Conservation (phyloP, 1,140 invertebrate species). For the Drosophila punjabiensis region DNA sequence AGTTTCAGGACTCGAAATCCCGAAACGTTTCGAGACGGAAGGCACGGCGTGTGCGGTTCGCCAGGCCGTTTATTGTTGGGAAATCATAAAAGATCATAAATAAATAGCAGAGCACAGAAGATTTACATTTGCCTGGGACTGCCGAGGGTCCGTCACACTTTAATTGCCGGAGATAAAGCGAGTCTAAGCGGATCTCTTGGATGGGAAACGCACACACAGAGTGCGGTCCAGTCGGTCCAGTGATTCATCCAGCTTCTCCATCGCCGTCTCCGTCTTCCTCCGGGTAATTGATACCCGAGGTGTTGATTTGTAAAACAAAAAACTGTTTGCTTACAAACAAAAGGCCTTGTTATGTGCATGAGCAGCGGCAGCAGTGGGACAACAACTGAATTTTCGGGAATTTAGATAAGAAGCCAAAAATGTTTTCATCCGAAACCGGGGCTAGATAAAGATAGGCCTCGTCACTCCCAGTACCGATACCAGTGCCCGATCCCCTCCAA, state of each 20-base stretch:
- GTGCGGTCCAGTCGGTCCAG: slow-evolving; percentile 16
- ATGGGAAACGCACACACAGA: slow-evolving; percentile 66
- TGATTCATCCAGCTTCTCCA: slow-evolving; percentile 51
- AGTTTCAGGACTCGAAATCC: slow-evolving; percentile 12
- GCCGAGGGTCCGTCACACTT: slow-evolving; percentile 72
- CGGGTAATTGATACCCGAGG: slow-evolving; percentile 79
- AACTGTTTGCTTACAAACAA: slow-evolving; percentile 80
- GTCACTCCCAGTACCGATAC: slow-evolving; percentile 15
- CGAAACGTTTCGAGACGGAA: slow-evolving; percentile 14
- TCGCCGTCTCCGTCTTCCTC: slow-evolving; percentile 15
- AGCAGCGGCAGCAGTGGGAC: slow-evolving; percentile 32
- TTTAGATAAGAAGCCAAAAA: slow-evolving; percentile 76
- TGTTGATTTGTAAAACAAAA: slow-evolving; percentile 82
- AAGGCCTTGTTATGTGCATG: slow-evolving; percentile 65
- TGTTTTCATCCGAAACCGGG: slow-evolving; percentile 49
- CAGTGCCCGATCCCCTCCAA: slow-evolving; percentile 3
- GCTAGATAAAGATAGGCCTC: slow-evolving; percentile 21
- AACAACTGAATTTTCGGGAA: slow-evolving; percentile 77
- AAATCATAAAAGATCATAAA: slow-evolving; percentile 82
- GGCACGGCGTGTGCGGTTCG: slow-evolving; percentile 75
- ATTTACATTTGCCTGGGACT: slow-evolving; percentile 55
- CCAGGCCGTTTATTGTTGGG: slow-evolving; percentile 59
- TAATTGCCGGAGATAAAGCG: slow-evolving; percentile 79
- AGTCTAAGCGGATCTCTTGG: slow-evolving; percentile 63
- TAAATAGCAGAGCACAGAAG: slow-evolving; percentile 65